Evolutionary conservation across 2,888 invertebrate species (phyloP).

Genomic region (Trachelus stipa): DNA sequence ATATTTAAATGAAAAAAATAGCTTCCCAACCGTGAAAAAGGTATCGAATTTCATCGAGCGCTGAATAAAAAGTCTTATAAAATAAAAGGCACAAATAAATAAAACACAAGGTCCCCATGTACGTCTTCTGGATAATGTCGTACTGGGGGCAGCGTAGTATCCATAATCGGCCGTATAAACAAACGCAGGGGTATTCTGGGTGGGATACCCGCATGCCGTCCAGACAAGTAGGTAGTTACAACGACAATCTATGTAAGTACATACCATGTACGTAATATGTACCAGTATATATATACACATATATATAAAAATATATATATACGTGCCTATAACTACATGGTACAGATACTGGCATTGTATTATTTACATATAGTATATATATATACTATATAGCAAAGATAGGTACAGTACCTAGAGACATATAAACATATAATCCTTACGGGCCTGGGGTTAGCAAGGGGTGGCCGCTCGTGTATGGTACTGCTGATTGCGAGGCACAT

Average conservation of each 20-base stretch:
- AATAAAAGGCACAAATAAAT: background rate
- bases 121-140: background rate
- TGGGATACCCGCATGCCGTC: conserved; percentile 16
- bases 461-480: conserved; percentile 13
- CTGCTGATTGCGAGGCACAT: conserved; percentile 34
- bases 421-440: background rate
- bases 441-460: conserved; percentile 1
- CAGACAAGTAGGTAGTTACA: conserved; percentile 34
- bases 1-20: background rate
- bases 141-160: background rate
- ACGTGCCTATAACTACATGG: background rate
- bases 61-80: background rate
- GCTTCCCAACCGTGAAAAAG: background rate
- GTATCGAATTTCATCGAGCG: background rate
- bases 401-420: too few species aligned
- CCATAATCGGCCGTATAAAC: conserved; percentile 10
- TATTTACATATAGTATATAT: background rate
- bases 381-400: too few species aligned
- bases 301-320: background rate
- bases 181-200: conserved; percentile 2
- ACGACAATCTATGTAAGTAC: conserved; percentile 24
- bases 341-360: background rate
- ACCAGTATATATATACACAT: background rate
- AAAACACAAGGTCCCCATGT: background rate
- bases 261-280: background rate